Base-by-base conservation (phyloP, 2,797 vertebrate genomes). In the Xiphorhynchus erythropygius region DNA sequence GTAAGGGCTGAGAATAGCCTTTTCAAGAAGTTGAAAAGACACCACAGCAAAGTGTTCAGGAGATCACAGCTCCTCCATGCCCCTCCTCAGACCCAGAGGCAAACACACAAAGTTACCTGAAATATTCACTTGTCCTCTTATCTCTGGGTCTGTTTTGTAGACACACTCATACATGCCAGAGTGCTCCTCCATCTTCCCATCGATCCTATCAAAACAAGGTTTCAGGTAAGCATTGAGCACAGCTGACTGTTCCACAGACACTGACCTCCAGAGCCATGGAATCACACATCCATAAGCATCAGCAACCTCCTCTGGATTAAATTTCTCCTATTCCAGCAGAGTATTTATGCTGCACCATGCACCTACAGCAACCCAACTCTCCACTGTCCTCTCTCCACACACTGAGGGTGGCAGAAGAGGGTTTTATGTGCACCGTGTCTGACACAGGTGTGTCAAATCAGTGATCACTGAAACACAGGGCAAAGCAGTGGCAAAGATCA, bases 141-240 rank as follows among this genome's bases (percentile, higher is more conserved):
- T 56, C 42, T 10, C 4, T 0, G 94, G 95, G 76, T 2, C 32
- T 4, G 35, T 47, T 44, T 78, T 27, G 32, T 52, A 97, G 93
- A 96, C 3, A 4, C 96, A 97, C 25, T 96, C 73, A 1, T 96
- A 97, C 69, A 88, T 0, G 0, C 96, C 96, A 0, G 96, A 97
- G 68, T 95, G 89, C 10, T 97, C 87, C 74, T 96, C 96, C n/a
- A 1, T 11, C 19, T 65, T 95, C 42, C 96, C 96, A 7, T 88
- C 5, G 0, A 97, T 88, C 5, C 96, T 97, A 4, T 24, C 53
- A 56, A 74, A 60, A 71, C 13, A 1, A 89, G 44, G n/a, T 35
- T 7, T 15, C 49, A 74, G 50, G 8, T 53, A 2, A 89, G 49
- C 35, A 19, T 4, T 30, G 67, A 56, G 59, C 79, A 88, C 35